These are phyloP conservation scores for Microtus obscurus DNA, from an alignment of 2,797 vertebrate species.

Conservation along the genomic window DNA sequence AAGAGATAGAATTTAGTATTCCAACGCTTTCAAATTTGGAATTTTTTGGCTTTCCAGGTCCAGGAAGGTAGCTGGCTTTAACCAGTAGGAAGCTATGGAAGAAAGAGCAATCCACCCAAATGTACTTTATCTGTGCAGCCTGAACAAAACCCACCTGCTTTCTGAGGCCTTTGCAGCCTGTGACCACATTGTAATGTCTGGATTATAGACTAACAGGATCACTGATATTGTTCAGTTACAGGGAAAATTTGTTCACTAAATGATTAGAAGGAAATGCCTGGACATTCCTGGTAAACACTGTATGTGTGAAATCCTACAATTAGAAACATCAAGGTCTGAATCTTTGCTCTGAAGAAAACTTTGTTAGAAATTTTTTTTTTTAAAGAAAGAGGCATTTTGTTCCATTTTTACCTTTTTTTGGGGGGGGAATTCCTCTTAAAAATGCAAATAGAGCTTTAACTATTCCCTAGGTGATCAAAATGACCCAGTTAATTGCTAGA, in stretches of 20 bases:
- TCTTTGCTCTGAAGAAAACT: constrained; percentile 23
- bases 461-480: neutral
- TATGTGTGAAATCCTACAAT: neutral
- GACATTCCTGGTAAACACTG: neutral
- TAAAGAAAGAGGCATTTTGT: neutral
- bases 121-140: neutral
- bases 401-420: neutral
- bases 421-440: neutral
- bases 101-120: neutral
- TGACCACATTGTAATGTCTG: neutral
- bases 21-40: neutral
- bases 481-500: constrained; percentile 19
- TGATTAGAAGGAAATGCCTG: neutral
- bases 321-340: neutral
- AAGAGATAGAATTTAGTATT: neutral
- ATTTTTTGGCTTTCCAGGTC: neutral
- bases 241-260: neutral
- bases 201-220: neutral
- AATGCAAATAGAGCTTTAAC: neutral
- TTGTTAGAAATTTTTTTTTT: neutral
- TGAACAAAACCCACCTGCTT: neutral
- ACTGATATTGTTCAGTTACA: neutral
- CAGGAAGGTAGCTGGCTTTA: neutral
- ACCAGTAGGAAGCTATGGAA: neutral
- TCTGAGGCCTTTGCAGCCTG: neutral